Evolutionary conservation across 2,888 invertebrate genomes (phyloP), one percentile per base, ranked within the genome.

Genomic region (Ferrisia virgata): DNA sequence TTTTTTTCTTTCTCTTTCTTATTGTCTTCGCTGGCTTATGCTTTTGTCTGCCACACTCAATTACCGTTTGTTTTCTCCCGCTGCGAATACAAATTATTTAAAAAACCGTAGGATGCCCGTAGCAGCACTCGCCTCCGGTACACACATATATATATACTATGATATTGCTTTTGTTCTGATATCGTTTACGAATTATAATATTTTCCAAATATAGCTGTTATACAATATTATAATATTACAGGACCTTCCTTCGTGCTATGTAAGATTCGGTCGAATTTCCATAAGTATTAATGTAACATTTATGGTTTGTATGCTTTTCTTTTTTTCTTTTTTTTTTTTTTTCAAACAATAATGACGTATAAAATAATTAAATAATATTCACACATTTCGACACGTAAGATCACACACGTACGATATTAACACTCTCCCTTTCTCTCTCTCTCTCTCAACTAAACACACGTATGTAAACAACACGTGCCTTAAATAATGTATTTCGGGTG

Each of bases 31-130:
- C 47, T 53, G n/a, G n/a, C 11, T 36, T 18, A 18, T 76, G 18
- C 72, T 76, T 76, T 76, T 76, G 72, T 76, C 72, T 76, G 72
- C 33, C 72, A 36, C 72, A 36, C 72, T 76, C 72, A 76, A 76
- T 76, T 76, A 76, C 72, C 72, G 72, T 76, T 76, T 76, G 72
- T 76, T 76, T 76, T 76, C 72, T 76, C 72, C 72, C 36, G 72
- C 72, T 76, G 72, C 72, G 72, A 76, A 36, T 76, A 76, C 72
- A 76, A 76, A 76, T 76, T 76, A 76, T 76, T 76, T 36, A 9
- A 76, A 76, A 36, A 76, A 18, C 72, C 72, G 72, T 76, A 76
- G 72, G 72, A 76, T 64, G 64, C 64, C 33, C 72, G 22, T n/a
- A n/a, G n/a, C n/a, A n/a, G n/a, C 36, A 76, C 36, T 76, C 72